Evolutionary conservation across 2,113 vertebrate species (phyloP), one percentile per base, ranked within the genome.

Genomic region (Neotoma lepida): DNA sequence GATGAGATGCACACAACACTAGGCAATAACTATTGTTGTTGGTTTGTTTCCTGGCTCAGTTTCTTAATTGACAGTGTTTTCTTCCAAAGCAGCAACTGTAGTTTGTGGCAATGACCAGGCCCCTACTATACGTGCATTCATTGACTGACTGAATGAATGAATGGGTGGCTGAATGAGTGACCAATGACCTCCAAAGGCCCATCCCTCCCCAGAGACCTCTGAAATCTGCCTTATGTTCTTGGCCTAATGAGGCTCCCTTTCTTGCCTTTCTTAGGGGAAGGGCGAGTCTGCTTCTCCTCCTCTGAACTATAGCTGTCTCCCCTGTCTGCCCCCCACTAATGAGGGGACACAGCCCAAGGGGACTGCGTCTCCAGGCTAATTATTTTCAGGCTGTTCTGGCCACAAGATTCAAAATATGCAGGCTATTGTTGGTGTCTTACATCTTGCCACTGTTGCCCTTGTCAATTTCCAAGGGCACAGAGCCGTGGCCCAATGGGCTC

Each of bases 271-370:
- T 70, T 51, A 80, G 92, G 96, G 89, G 93, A 96, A 94, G 88
- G 81, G 87, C 91, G 87, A n/a, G 64, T 54, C 76, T 12, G 58
- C 85, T 76, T 94, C 84, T 92, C 66, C 28, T 90, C 80, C 89
- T 97, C 95, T 95, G 96, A 96, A 95, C 77, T 89, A 10, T 24
- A 14, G 9, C 58, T 51, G 56, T 35, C 51, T 71, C 89, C 54
- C 0, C 86, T 46, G 86, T 24, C 77, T 87, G 88, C 22, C 64
- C 94, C 91, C 58, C 17, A 41, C 93, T 97, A 97, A 97, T 92
- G 97, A 97, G 97, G 56, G 95, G 93, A 93, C 97, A 95, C 63
- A 88, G 86, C 97, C 95, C 94, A 92, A 89, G 90, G 94, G 96
- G 93, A 96, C 44, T 7, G 2, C 28, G 63, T 90, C 96, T 97